Evolutionary conservation across 2,113 vertebrate species (phyloP).

Genomic region (Cyrtonyx montezumae): DNA sequence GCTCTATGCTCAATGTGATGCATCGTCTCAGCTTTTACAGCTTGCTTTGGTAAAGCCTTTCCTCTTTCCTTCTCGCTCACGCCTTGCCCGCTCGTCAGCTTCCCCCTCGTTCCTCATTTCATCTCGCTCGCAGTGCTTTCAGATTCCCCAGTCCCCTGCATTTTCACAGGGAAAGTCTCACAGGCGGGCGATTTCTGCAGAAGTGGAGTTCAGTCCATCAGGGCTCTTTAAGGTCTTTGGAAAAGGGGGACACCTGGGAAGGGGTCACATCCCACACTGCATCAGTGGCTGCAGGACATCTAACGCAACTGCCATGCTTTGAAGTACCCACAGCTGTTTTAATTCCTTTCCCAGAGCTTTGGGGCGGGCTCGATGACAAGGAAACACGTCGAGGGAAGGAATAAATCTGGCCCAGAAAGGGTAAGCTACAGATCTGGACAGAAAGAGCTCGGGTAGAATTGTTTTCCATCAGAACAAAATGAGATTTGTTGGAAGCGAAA

Average conservation of each 20-base stretch:
- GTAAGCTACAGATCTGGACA: neutral
- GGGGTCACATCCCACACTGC: conserved; percentile 25
- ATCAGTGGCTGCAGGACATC: conserved; percentile 20
- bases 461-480: neutral
- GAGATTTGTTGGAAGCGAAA: conserved; percentile 15
- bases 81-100: neutral
- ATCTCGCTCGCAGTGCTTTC: neutral
- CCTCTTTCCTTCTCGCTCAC: neutral
- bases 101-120: conserved; percentile 35
- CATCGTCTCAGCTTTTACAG: conserved; percentile 2
- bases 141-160: neutral
- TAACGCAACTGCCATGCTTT: conserved; percentile 32
- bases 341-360: conserved; percentile 51
- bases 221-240: conserved; percentile 57
- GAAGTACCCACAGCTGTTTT: conserved; percentile 35
- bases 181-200: conserved; percentile 12
- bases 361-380: neutral
- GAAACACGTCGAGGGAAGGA: conserved; percentile 3
- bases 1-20: conserved; percentile 5
- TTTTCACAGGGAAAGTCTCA: conserved; percentile 33
- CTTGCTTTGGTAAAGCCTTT: conserved; percentile 17
- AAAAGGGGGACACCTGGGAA: conserved; percentile 38
- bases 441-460: conserved; percentile 34
- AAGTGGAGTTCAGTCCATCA: conserved; percentile 51
- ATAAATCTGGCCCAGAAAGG: conserved; percentile 29